phyloP scores from a whole-genome alignment of 1,140 invertebrate species.

The Monomorium pharaonis region DNA sequence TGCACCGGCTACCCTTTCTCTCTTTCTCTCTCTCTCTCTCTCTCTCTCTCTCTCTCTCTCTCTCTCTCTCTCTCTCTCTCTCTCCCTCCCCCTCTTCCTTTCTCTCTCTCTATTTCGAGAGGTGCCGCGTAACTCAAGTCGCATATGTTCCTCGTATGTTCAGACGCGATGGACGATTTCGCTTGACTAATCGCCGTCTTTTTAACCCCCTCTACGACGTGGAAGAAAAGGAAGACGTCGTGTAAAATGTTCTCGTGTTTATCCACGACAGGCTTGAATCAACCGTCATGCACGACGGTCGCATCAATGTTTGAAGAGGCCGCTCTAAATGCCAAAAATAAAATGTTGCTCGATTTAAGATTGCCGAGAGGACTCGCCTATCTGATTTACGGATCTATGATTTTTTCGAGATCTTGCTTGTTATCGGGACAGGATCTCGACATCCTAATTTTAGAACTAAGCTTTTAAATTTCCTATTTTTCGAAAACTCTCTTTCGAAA shows the following conservation, averaged over 20 bases:
- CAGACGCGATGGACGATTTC: constrained; percentile 85
- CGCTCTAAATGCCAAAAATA: neutral
- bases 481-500: neutral
- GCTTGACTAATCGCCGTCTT: constrained; percentile 84
- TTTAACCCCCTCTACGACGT: constrained; percentile 60
- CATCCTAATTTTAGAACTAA: neutral
- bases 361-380: neutral
- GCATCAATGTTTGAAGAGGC: neutral
- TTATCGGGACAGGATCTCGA: neutral
- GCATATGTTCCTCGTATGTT: constrained; percentile 85
- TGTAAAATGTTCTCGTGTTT: constrained; percentile 48
- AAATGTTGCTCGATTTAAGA: neutral
- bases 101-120: constrained; percentile 79
- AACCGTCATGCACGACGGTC: constrained; percentile 4
- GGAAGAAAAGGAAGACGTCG: constrained; percentile 45
- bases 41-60: constrained; percentile 44
- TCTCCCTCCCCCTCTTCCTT: constrained; percentile 32
- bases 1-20: constrained; percentile 29
- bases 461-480: neutral
- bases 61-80: constrained; percentile 28
- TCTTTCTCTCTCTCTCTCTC: constrained; percentile 25
- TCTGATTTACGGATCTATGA: neutral
- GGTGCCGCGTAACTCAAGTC: constrained; percentile 68
- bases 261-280: constrained; percentile 49
- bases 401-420: neutral